Evolutionary conservation across 2,113 vertebrate species (phyloP), one percentile per base, ranked within the genome.

Genomic region (Urocynchramus pylzowi): DNA sequence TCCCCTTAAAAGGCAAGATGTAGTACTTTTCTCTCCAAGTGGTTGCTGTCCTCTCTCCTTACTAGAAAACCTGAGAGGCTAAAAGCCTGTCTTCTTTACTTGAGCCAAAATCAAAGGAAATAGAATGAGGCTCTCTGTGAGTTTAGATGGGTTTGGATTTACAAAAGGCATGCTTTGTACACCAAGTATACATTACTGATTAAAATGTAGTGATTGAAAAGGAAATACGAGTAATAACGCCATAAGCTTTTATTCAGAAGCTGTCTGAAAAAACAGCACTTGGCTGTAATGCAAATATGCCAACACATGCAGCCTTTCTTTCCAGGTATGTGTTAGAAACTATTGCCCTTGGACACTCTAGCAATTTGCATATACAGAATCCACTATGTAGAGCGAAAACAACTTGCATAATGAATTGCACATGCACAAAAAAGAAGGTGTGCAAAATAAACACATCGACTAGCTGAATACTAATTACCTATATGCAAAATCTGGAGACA

Each of bases 361-460:
- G 95, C 61, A 89, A 93, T 97, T 93, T 97, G 33, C 89, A 95
- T 94, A 93, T 15, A 82, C 31, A 68, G 21, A 93, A 84, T 79
- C 84, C 33, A 44, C 81, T 65, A 94, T 64, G 53, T 30, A 81
- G 76, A 95, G 47, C 8, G 81, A 97, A 97, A 96, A 87, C 13
- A 35, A 87, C 42, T 93, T 75, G 73, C 77, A 75, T 96, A 95
- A 96, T 80, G 64, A 95, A 96, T 93, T 39, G 20, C 60, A 93
- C 80, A 67, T 5, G 21, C n/a, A 71, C 57, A 93, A 73, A 73
- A 82, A 24, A 74, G 67, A 73, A 92, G 41, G 67, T 84, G 90
- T 91, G 50, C 63, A 97, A 97, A 98, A 98, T 83, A 98, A 98
- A 96, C 90, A 96, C 70, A 93, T 93, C 53, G 82, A 56, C 89